These are phyloP conservation scores for Platycnemis pennipes DNA, from an alignment of 2,888 invertebrate genomes.

Conservation along the genomic window DNA sequence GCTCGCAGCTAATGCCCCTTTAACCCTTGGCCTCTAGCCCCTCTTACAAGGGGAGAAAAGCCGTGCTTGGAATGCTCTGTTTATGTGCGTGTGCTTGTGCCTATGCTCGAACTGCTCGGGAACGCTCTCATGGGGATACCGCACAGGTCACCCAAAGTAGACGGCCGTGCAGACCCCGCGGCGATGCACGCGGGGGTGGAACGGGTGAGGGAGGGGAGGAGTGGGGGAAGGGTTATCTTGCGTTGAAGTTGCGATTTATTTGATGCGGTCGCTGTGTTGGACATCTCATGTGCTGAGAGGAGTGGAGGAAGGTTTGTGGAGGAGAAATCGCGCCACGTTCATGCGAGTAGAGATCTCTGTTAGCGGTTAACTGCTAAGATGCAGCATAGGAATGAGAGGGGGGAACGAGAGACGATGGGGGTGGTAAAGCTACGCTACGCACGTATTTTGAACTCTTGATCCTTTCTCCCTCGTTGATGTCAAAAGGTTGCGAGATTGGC, in stretches of 20 bases:
- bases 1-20: neutral
- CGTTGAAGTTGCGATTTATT: neutral
- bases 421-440: conserved; percentile 28
- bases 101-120: neutral
- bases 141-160: neutral
- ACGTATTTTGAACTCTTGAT: conserved; percentile 1
- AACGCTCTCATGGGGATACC: neutral
- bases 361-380: neutral
- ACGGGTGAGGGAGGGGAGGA: neutral
- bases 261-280: conserved; percentile 8
- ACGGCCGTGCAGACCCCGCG: neutral
- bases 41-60: neutral
- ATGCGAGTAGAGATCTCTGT: conserved; percentile 41
- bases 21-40: conserved; percentile 20
- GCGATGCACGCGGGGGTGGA: conserved; percentile 7
- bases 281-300: neutral
- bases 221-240: neutral
- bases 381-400: neutral
- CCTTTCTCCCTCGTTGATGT: neutral
- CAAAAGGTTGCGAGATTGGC: conserved; percentile 48
- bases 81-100: neutral
- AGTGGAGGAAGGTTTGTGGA: neutral
- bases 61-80: conserved; percentile 1
- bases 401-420: neutral
- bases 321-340: conserved; percentile 52